Evolutionary conservation across 92 coral and sea anemone genomes (phyloP).

Genomic region (Plumapathes pennacea): DNA sequence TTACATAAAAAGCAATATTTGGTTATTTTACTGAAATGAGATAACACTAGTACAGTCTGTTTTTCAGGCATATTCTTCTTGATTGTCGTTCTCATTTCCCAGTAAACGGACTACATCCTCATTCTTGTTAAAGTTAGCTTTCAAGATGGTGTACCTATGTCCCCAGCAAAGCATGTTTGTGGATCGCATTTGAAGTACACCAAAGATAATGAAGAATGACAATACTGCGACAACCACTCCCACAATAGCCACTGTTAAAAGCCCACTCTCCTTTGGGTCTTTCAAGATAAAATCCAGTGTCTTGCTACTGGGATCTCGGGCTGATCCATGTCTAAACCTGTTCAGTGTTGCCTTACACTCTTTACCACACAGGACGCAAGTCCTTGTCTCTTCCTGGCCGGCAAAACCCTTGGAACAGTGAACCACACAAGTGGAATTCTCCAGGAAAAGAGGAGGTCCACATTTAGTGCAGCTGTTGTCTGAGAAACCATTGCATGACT

Average conservation of each 20-base stretch:
- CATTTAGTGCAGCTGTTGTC: constrained; percentile 64
- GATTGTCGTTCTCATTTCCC: too few relatives aligned
- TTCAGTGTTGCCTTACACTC: constrained; percentile 44
- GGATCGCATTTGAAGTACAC: constrained; percentile 67
- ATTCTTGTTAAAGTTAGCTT: not conserved
- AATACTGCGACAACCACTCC: constrained; percentile 41
- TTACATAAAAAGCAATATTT: too few relatives aligned
- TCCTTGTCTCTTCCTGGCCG: constrained; percentile 43
- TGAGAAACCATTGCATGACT: constrained; percentile 67
- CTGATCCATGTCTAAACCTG: constrained; percentile 61
- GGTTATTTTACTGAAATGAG: too few relatives aligned
- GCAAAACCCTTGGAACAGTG: constrained; percentile 68
- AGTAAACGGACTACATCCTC: constrained; percentile 37
- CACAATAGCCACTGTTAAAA: constrained; percentile 39
- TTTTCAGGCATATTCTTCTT: too few relatives aligned
- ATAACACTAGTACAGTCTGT: too few relatives aligned
- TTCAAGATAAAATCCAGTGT: constrained; percentile 45
- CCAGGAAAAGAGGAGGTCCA: constrained; percentile 58
- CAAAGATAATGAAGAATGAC: constrained; percentile 57
- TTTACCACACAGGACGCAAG: constrained; percentile 66
- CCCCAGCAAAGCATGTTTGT: constrained; percentile 23
- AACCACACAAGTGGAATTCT: constrained; percentile 71
- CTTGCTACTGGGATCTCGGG: constrained; percentile 41
- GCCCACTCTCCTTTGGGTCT: constrained; percentile 44
- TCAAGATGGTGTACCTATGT: constrained; percentile 17